Evolutionary conservation across 2,113 vertebrate genomes (phyloP).

Genomic region (Apaloderma vittatum): DNA sequence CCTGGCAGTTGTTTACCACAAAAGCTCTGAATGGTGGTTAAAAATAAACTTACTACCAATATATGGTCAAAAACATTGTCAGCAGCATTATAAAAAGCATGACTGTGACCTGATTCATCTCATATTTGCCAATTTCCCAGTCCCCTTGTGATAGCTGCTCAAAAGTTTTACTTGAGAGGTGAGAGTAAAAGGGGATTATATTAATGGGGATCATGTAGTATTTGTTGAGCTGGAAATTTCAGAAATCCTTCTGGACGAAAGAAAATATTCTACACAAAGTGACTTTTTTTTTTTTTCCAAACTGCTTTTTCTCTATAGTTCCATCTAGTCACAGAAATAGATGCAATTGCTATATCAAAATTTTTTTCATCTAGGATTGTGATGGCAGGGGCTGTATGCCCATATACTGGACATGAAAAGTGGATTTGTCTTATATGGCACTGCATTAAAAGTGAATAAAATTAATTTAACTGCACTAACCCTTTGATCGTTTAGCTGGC

Average conservation of each 20-base stretch:
- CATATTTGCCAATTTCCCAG: neutral
- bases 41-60: neutral
- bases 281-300: neutral
- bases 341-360: neutral
- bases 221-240: neutral
- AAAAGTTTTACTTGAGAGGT: neutral
- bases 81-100: neutral
- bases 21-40: neutral
- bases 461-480: slow-evolving; percentile 24
- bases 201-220: neutral
- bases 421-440: neutral
- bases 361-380: accelerated
- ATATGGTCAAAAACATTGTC: neutral
- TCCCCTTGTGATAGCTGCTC: neutral
- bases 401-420: neutral
- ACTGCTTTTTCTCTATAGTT: neutral
- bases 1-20: neutral
- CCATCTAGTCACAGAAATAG: neutral
- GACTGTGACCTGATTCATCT: slow-evolving; percentile 5
- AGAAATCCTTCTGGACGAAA: neutral
- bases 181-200: neutral
- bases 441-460: neutral
- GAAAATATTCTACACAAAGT: neutral
- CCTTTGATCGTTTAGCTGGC: neutral
- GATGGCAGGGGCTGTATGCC: neutral